These are phyloP conservation scores for Drosophila recens DNA, from an alignment of 2,888 invertebrate genomes.

Conservation along the genomic window DNA sequence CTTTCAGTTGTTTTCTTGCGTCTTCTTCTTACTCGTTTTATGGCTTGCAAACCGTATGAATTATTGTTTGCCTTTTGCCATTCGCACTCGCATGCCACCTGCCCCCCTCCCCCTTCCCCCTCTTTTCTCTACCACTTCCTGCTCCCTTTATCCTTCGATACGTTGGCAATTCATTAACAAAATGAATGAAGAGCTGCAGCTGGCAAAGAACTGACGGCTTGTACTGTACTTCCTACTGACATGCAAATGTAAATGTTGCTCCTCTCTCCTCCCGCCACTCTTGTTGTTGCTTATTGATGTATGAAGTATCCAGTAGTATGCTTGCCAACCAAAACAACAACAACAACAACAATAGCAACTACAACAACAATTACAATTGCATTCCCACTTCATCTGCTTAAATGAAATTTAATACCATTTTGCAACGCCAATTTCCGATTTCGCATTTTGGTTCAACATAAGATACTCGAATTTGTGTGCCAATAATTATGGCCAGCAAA, in stretches of 20 bases:
- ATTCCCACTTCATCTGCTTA: slow-evolving; percentile 15
- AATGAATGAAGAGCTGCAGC: slow-evolving; percentile 66
- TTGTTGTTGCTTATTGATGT: slow-evolving; percentile 57
- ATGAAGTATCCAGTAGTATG: slow-evolving; percentile 10
- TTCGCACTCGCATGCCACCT: slow-evolving; percentile 16
- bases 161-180: slow-evolving; percentile 73
- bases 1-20: slow-evolving; percentile 1
- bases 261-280: slow-evolving; percentile 24
- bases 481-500: slow-evolving; percentile 17
- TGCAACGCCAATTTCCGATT: slow-evolving; percentile 21
- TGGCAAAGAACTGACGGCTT: slow-evolving; percentile 53
- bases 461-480: neutral
- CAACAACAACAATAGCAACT: too few relatives aligned
- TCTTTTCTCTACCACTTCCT: neutral
- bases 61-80: slow-evolving; percentile 56
- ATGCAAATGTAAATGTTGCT: slow-evolving; percentile 56
- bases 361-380: slow-evolving; percentile 1
- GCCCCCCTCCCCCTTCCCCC: neutral
- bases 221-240: slow-evolving; percentile 41
- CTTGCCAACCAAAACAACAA: slow-evolving; percentile 2
- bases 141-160: slow-evolving; percentile 5
- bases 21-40: slow-evolving; percentile 21
- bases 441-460: neutral
- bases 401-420: slow-evolving; percentile 19
- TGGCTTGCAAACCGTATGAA: slow-evolving; percentile 38